Base-by-base conservation (phyloP, 2,797 vertebrate species). In the Scomberomorus guttatus region DNA sequence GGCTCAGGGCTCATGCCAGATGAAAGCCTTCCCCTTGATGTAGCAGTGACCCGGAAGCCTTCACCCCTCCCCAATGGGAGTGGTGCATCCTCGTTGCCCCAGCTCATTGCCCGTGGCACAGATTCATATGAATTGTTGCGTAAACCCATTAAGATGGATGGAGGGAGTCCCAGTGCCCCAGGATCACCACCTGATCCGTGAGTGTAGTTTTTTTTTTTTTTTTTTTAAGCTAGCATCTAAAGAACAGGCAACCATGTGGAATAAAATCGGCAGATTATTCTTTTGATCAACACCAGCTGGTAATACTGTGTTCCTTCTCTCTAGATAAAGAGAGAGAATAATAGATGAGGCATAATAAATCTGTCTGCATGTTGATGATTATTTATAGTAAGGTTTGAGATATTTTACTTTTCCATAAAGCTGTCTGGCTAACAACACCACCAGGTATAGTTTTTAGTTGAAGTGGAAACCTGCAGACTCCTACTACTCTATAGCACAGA, bases 131-230 rank as follows among this genome's bases (percentile, higher is more conserved):
- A 99, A 59, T 91, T 95, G 2, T 84, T 96, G 77, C 94, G 97
- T 83, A 98, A 99, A 83, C 93, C 97, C 11, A 92, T 95, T 18
- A 99, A 99, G 93, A 93, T 98, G 84, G 98, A 99, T 8, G 95
- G 96, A 48, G 95, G 97, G 79, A 97, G 96, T 80, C 93, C 95
- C 85, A 99, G 97, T 77, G 96, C 96, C 48, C 98, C 98, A 17
- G 98, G 97, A 81, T 99, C 98, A 1, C 98, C 98, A 79, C 98
- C 98, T 64, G 97, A 99, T 90, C 82, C 94, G 98, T 99, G 96
- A 65, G 97, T 88, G 24, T 6, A 61, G 5, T 5, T 0, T 55
- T 76, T 6, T 14, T 22, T 12, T 55, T 27, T 6, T 0, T 55
- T 77, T 2, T 14, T n/a, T 13, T 51, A 59, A 8, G 24, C 27